phyloP scores from a whole-genome alignment of 1,140 invertebrate species.

The Neocloeon triangulifer region DNA sequence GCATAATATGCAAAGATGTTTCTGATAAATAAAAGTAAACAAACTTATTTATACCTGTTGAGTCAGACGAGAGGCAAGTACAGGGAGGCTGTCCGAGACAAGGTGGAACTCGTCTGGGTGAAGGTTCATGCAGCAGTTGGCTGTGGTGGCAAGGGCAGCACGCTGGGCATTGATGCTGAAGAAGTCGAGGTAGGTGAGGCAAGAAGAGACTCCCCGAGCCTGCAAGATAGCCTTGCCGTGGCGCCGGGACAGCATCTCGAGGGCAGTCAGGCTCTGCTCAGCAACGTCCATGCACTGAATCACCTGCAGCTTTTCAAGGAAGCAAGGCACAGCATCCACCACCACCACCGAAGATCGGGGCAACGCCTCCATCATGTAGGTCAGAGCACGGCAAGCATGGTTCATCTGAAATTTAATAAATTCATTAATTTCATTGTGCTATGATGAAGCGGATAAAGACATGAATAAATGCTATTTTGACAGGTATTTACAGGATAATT shows the following conservation, averaged over 20 bases:
- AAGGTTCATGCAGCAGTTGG: slow-evolving; percentile 91
- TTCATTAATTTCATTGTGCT: neutral
- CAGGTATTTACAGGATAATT: too few species aligned
- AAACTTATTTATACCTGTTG: slow-evolving; percentile 37
- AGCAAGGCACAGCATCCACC: slow-evolving; percentile 88
- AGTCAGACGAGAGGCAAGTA: slow-evolving; percentile 65
- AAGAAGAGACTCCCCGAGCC: slow-evolving; percentile 80
- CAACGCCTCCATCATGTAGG: slow-evolving; percentile 98
- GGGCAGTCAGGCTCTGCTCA: slow-evolving; percentile 85
- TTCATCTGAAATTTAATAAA: slow-evolving; percentile 55
- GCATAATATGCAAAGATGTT: neutral
- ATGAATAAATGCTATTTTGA: too few species aligned
- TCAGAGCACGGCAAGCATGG: slow-evolving; percentile 90
- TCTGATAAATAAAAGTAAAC: slow-evolving; percentile 1
- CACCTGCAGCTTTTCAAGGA: slow-evolving; percentile 85
- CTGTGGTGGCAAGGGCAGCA: slow-evolving; percentile 81
- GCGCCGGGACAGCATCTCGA: slow-evolving; percentile 89
- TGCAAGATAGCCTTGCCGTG: slow-evolving; percentile 93
- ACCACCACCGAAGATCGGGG: slow-evolving; percentile 90
- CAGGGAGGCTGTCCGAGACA: slow-evolving; percentile 64
- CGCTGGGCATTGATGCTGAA: slow-evolving; percentile 92
- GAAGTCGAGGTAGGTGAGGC: slow-evolving; percentile 90
- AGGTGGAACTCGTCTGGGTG: slow-evolving; percentile 83
- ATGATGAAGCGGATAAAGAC: neutral
- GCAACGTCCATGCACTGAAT: slow-evolving; percentile 99